Conservation (phyloP, 2,888 invertebrate genomes). For the Elysia crispata region DNA sequence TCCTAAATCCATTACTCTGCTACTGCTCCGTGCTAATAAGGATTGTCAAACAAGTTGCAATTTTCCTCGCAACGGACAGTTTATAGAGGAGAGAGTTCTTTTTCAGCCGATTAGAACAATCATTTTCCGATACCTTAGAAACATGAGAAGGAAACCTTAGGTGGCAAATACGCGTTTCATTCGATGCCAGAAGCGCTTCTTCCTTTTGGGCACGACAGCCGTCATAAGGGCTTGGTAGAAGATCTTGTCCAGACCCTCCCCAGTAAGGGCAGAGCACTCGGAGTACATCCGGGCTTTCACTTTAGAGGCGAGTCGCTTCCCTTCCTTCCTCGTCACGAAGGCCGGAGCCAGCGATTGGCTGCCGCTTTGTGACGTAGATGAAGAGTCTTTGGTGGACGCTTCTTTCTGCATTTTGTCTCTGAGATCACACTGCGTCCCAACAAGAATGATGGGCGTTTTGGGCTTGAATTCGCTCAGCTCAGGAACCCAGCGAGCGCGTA, state of each 20-base stretch:
- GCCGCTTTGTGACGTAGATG: background rate
- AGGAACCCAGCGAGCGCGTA: conserved; percentile 66
- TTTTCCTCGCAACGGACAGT: too few species aligned
- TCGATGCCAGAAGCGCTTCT: conserved; percentile 59
- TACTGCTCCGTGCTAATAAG: too few species aligned
- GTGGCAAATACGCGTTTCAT: conserved; percentile 57
- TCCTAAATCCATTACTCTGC: too few species aligned
- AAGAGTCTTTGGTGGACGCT: background rate
- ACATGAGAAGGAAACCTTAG: background rate
- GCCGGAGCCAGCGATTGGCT: background rate
- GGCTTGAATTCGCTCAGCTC: conserved; percentile 68
- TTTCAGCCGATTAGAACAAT: too few species aligned
- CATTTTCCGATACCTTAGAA: background rate
- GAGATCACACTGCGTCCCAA: conserved; percentile 69
- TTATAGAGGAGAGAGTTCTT: too few species aligned
- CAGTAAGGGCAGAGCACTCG: conserved; percentile 59
- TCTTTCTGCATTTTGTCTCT: conserved; percentile 47
- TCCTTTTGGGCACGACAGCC: conserved; percentile 59
- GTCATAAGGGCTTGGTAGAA: conserved; percentile 58
- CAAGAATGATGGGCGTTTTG: conserved; percentile 65
- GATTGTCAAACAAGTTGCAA: too few species aligned
- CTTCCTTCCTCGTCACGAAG: conserved; percentile 47
- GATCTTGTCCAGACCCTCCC: conserved; percentile 59
- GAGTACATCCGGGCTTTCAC: conserved; percentile 54
- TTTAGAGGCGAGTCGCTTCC: conserved; percentile 52